Conservation (phyloP, 2,113 vertebrate genomes). For the Alligator mississippiensis region DNA sequence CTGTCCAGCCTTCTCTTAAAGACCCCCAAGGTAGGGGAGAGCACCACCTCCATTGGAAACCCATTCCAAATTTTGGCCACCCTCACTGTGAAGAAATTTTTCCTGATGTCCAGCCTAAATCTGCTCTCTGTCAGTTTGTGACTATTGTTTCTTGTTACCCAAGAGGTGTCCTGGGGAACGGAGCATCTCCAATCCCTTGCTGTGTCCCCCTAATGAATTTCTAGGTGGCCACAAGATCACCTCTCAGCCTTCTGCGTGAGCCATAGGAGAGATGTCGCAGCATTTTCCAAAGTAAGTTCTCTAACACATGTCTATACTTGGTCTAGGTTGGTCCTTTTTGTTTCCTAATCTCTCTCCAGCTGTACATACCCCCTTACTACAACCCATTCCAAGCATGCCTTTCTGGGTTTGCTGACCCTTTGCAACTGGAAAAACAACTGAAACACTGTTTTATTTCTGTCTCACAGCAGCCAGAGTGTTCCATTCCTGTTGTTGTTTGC, state of each 20-base stretch:
- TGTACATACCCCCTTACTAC: neutral
- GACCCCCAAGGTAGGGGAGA: accelerated
- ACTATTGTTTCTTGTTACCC: no score
- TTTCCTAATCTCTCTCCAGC: neutral
- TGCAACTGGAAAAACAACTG: neutral
- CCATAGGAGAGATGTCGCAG: no score
- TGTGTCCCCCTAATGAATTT: no score
- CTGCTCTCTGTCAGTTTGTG: no score
- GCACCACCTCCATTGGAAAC: neutral
- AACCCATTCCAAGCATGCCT: neutral
- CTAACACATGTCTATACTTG: neutral
- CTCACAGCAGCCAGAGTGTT: neutral
- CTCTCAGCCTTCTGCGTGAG: no score
- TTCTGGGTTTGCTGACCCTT: neutral
- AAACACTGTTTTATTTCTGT: neutral
- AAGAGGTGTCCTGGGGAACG: no score
- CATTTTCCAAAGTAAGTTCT: neutral
- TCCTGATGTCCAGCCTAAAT: no score
- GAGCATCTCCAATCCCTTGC: no score
- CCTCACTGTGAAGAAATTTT: no score
- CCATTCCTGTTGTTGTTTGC: neutral
- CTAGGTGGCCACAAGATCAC: no score
- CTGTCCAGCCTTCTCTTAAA: neutral
- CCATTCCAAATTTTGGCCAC: neutral
- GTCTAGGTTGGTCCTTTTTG: neutral